A percentile compares a stretch with the other conserved stretches of the same genome.
These are phyloP conservation scores for Sycophila texana DNA, from an alignment of 2,888 invertebrate species.

Conservation along the genomic window DNA sequence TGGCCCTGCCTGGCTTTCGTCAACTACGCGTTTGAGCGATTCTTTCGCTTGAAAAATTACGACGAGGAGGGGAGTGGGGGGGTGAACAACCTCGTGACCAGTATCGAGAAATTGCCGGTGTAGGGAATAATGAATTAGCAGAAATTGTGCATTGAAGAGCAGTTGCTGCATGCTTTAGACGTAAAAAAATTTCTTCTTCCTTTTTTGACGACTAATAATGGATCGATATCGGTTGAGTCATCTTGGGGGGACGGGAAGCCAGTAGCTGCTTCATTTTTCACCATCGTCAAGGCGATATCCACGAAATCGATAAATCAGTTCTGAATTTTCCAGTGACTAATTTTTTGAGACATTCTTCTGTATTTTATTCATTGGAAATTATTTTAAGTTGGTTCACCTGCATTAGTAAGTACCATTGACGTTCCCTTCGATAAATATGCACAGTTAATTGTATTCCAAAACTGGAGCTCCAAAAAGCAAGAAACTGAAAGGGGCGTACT, in stretches of 20 bases:
- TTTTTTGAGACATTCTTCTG: background rate
- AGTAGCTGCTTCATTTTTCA: conserved; percentile 33
- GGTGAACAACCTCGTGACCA: no score
- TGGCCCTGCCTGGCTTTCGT: background rate
- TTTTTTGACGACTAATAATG: conserved; percentile 31
- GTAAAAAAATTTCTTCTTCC: background rate
- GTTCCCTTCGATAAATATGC: no score
- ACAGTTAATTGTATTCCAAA: no score
- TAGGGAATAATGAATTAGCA: background rate
- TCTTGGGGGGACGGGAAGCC: conserved; percentile 8
- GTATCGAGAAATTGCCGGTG: no score
- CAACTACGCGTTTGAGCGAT: background rate
- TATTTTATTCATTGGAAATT: no score
- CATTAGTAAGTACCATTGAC: no score
- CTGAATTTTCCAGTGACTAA: background rate
- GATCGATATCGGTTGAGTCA: conserved; percentile 54
- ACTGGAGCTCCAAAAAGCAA: no score
- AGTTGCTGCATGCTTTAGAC: background rate
- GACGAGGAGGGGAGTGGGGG: background rate
- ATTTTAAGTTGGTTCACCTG: no score
- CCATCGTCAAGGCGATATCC: conserved; percentile 1
- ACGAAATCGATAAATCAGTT: conserved; percentile 21
- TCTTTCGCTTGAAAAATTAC: background rate
- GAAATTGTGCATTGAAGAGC: background rate
- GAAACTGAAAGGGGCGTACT: no score